Base-by-base conservation (phyloP, 2,888 invertebrate species). In the Elmis aenea region DNA sequence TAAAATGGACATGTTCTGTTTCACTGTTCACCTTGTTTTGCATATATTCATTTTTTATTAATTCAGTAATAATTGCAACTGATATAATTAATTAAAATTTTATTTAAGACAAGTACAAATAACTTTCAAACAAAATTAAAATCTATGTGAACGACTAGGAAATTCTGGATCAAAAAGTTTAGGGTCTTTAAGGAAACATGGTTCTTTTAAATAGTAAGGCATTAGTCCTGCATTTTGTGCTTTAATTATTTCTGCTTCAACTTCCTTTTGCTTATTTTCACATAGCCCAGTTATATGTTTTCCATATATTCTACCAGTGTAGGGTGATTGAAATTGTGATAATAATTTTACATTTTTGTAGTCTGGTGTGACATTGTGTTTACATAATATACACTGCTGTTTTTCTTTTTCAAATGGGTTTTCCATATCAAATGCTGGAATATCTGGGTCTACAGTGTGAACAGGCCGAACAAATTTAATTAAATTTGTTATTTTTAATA, bases 291-390 rank as follows among this genome's bases (percentile, higher is more conserved):
- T 99, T 23, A 97, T 88, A 56, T 96, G 89, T 33, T 85, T 77
- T 0, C 89, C 91, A 62, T 95, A 97, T 43, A 95, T 79, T 48
- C 84, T 76, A 1, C 97, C 97, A 0, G 97, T 96, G 61, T 87
- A 92, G 0, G 91, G 85, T 16, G 96, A 97, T 59, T 96, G 87
- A 67, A 99, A 99, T 64, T 97, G 96, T 0, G 93, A 91, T 3
- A 99, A 68, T 2, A 99, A 67, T 52, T 89, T 80, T 0, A 84
- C 80, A 68, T 99, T 99, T 68, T 95, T 96, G 60, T 90, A 95
- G 64, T 91, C 78, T 0, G 91, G 83, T 1, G 74, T 74, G n/a
- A 95, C 81, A 16, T 85, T 77, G 41, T 85, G 64, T 67, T 83
- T 80, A 64, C 96, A 96, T 5, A 95, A 68, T 50, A 95, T 78